A percentile compares a stretch with the other conserved stretches of the same genome.
Conservation (phyloP, 64 coral and sea anemone species). For the Platygyra sinensis region DNA sequence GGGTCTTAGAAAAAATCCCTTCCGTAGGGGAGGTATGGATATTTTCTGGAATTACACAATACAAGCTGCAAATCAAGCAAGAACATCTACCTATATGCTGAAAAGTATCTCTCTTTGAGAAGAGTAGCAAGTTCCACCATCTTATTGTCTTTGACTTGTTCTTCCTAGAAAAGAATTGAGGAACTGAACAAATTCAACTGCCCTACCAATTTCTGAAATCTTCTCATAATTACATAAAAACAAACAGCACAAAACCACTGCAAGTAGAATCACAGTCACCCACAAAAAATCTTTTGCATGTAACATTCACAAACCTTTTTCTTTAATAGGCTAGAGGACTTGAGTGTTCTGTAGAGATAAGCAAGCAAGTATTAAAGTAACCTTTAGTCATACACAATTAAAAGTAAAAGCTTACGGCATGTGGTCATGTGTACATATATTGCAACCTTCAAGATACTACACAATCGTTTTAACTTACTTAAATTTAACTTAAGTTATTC, state of each 20-base stretch:
- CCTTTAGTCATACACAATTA: too few relatives aligned
- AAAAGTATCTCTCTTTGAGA: conserved; percentile 61
- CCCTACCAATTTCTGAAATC: too few relatives aligned
- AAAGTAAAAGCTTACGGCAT: too few relatives aligned
- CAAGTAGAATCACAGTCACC: background rate
- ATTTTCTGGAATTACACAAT: too few relatives aligned
- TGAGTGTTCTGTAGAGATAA: conserved; percentile 6
- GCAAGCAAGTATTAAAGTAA: too few relatives aligned
- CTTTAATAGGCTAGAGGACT: conserved; percentile 15
- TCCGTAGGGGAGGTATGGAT: too few relatives aligned
- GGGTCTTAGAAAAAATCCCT: too few relatives aligned
- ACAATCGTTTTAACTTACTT: too few relatives aligned
- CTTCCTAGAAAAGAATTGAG: conserved; percentile 20
- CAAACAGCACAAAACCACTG: background rate
- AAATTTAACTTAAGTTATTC: too few relatives aligned
- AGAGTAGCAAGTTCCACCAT: conserved; percentile 55
- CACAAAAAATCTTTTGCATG: background rate
- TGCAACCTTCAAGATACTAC: too few relatives aligned
- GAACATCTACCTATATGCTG: conserved; percentile 55
- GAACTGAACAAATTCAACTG: too few relatives aligned
- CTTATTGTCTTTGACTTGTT: conserved; percentile 50
- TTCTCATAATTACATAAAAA: background rate
- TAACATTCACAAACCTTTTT: conserved; percentile 26
- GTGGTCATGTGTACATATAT: too few relatives aligned
- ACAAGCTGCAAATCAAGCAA: background rate